Evolutionary conservation across 1,140 invertebrate genomes (phyloP).

Genomic region (Drosophila ananassae): DNA sequence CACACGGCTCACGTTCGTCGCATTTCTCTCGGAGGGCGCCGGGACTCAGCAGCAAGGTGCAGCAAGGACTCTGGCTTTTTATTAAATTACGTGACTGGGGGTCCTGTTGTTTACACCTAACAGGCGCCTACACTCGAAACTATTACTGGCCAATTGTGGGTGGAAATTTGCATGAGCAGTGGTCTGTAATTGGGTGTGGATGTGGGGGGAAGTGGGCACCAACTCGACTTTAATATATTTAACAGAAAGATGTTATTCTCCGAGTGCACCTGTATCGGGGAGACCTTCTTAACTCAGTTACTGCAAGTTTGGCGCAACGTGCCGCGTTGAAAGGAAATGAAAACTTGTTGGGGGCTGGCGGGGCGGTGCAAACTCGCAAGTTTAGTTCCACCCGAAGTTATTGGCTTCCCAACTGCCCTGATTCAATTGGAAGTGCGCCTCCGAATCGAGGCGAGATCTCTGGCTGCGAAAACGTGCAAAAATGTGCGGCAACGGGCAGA

Average conservation of each 20-base stretch:
- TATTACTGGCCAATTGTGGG: background rate
- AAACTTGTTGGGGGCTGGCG: conserved; percentile 52
- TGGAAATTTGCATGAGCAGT: background rate
- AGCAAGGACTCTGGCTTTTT: conserved; percentile 73
- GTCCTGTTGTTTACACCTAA: conserved; percentile 10
- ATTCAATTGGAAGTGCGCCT: background rate
- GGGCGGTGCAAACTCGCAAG: conserved; percentile 12
- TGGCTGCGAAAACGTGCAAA: conserved; percentile 38
- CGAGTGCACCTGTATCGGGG: conserved; percentile 16
- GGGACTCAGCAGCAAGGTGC: conserved; percentile 31
- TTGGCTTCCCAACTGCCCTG: too few species aligned
- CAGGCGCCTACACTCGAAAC: background rate
- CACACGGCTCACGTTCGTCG: conserved; percentile 36
- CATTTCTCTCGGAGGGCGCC: conserved; percentile 32
- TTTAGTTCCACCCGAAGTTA: conserved; percentile 10
- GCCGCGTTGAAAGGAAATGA: conserved; percentile 70
- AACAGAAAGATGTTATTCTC: background rate
- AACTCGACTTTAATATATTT: too few species aligned
- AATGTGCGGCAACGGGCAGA: conserved; percentile 25
- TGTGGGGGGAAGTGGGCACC: background rate
- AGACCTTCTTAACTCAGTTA: conserved; percentile 47
- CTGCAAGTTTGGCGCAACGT: conserved; percentile 36
- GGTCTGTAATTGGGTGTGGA: background rate
- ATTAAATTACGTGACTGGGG: conserved; percentile 70
- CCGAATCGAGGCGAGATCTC: background rate